phyloP scores from a whole-genome alignment of 2,113 vertebrate species.

The Periophthalmodon schlosseri region DNA sequence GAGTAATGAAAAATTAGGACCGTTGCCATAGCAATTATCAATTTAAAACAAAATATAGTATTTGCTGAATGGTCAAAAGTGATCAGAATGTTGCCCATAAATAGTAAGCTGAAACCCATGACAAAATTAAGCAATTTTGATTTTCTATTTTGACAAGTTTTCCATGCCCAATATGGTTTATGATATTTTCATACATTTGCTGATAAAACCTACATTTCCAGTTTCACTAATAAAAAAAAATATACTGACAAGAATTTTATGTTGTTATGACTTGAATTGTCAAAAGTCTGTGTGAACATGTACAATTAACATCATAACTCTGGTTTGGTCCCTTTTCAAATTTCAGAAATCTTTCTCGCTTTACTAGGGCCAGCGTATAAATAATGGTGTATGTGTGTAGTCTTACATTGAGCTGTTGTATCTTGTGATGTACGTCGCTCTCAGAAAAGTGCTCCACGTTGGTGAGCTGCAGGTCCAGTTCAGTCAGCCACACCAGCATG shows the following conservation, averaged over 20 bases:
- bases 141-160: no score
- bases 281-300: no score
- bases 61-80: no score
- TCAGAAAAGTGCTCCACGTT: slow-evolving; percentile 96
- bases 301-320: background rate
- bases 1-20: no score
- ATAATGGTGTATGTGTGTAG: background rate
- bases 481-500: slow-evolving; percentile 93
- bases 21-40: no score
- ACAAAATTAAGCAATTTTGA: no score
- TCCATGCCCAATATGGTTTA: background rate
- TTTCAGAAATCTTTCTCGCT: no score
- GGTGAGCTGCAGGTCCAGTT: slow-evolving; percentile 96
- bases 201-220: background rate
- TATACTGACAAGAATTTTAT: background rate
- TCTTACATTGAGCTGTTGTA: slow-evolving; percentile 90
- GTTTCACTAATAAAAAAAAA: background rate
- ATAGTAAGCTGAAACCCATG: no score
- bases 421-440: slow-evolving; percentile 90
- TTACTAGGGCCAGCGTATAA: background rate
- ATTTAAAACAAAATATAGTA: no score
- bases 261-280: background rate
- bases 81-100: no score
- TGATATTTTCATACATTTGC: background rate
- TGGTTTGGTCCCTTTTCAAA: no score